Percentiles rank a stretch among this genome's conserved stretches.
phyloP scores from a whole-genome alignment of 2,888 invertebrate species.

The Cryptophagus acutangulus region DNA sequence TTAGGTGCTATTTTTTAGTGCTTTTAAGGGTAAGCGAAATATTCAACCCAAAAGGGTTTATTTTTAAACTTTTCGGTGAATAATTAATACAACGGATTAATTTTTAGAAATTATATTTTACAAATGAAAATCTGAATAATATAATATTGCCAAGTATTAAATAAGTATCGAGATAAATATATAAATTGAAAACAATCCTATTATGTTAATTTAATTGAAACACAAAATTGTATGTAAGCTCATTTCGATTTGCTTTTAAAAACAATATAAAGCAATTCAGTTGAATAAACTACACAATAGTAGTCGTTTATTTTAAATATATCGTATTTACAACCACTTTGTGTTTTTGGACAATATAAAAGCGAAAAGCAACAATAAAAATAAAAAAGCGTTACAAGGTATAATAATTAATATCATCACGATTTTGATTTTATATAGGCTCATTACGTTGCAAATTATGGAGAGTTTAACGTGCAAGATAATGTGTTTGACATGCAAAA shows the following conservation, averaged over 20 bases:
- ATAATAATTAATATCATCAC: too few relatives aligned
- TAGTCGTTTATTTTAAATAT: constrained; percentile 19
- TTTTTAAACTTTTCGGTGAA: too few relatives aligned
- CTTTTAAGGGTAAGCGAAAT: too few relatives aligned
- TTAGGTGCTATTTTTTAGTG: too few relatives aligned
- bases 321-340: constrained; percentile 28
- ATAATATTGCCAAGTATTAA: constrained; percentile 29
- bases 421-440: too few relatives aligned
- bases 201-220: too few relatives aligned
- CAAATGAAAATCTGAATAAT: constrained; percentile 37
- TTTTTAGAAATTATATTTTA: constrained; percentile 24
- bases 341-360: constrained; percentile 32
- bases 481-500: constrained; percentile 15
- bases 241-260: too few relatives aligned
- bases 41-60: too few relatives aligned
- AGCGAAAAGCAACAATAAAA: constrained; percentile 34
- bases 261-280: constrained; percentile 18
- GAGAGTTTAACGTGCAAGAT: background rate
- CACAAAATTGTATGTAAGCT: too few relatives aligned
- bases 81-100: too few relatives aligned
- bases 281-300: constrained; percentile 6
- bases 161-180: constrained; percentile 28
- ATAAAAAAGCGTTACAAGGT: constrained; percentile 31
- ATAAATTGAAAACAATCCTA: constrained; percentile 34
- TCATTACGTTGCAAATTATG: too few relatives aligned